Conservation (phyloP, 2,888 invertebrate species). For the Drosophila greeni region DNA sequence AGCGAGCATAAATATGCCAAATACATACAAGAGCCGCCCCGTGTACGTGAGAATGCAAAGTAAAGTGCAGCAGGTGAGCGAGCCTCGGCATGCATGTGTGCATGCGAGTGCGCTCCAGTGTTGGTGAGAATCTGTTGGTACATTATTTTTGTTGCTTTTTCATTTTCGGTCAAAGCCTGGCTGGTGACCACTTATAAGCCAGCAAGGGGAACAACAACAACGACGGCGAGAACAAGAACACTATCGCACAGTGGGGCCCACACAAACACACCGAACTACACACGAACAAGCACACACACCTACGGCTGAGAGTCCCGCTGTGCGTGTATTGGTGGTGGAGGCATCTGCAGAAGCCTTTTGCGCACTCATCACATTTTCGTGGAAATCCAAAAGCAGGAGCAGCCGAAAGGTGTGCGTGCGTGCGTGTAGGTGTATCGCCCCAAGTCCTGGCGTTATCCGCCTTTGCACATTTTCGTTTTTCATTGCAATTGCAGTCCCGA, state of each 20-base stretch:
- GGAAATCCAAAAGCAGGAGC: conserved; percentile 66
- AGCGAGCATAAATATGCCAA: conserved; percentile 37
- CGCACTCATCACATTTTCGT: conserved; percentile 77
- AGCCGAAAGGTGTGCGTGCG: conserved; percentile 50
- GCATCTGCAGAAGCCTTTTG: conserved; percentile 72
- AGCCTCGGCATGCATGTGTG: conserved; percentile 15
- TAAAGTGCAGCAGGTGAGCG: conserved; percentile 65
- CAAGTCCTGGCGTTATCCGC: conserved; percentile 9
- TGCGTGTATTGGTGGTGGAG: conserved; percentile 45
- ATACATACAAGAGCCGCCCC: conserved; percentile 14
- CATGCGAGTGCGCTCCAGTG: conserved; percentile 26
- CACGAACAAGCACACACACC: conserved; percentile 36
- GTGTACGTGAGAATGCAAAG: conserved; percentile 54
- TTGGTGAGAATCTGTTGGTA: conserved; percentile 44
- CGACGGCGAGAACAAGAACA: conserved; percentile 37
- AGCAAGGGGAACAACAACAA: conserved; percentile 41
- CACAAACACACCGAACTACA: conserved; percentile 42
- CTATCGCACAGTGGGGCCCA: conserved; percentile 59
- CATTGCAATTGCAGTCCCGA: conserved; percentile 16
- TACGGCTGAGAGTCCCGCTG: conserved; percentile 33
- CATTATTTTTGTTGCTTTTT: conserved; percentile 37
- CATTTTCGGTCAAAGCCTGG: conserved; percentile 53
- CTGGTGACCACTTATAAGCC: conserved; percentile 33
- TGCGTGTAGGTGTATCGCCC: background rate
- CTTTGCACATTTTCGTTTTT: conserved; percentile 12